phyloP scores from a whole-genome alignment of 2,113 vertebrate species.

The Thamnophis sirtalis region DNA sequence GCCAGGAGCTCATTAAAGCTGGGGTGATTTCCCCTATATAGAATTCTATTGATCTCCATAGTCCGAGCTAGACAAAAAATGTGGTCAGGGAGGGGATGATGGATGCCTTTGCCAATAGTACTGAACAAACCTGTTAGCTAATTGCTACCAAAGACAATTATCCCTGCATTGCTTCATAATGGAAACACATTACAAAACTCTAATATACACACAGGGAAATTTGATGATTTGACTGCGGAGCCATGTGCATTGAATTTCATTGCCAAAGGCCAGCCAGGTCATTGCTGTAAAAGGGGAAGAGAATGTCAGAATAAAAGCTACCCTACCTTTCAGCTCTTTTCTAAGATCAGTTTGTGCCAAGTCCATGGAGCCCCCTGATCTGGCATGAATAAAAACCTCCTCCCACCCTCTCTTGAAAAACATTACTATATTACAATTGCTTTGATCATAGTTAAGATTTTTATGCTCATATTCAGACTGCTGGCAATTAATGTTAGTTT shows the following conservation, averaged over 20 bases:
- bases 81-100: conserved; percentile 83
- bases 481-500: conserved; percentile 48
- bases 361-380: conserved; percentile 7
- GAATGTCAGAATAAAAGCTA: conserved; percentile 83
- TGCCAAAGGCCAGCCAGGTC: conserved; percentile 84
- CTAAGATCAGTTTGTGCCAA: conserved; percentile 31
- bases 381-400: not conserved
- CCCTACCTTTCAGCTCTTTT: conserved; percentile 54
- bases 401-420: not conserved
- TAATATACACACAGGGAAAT: conserved; percentile 95
- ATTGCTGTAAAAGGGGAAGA: conserved; percentile 69
- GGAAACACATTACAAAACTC: conserved; percentile 94
- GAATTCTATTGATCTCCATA: conserved; percentile 93
- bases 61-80: conserved; percentile 79
- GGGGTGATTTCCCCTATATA: conserved; percentile 91
- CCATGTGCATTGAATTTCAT: conserved; percentile 85
- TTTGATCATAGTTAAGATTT: conserved; percentile 35
- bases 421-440: conserved; percentile 11
- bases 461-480: conserved; percentile 36
- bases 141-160: conserved; percentile 98
- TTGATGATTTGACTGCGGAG: conserved; percentile 84
- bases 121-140: conserved; percentile 97
- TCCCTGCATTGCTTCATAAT: conserved; percentile 94
- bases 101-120: conserved; percentile 92
- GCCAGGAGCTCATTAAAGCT: conserved; percentile 85